Evolutionary conservation across 2,797 vertebrate genomes (phyloP).

Genomic region (Gymnodraco acuticeps): DNA sequence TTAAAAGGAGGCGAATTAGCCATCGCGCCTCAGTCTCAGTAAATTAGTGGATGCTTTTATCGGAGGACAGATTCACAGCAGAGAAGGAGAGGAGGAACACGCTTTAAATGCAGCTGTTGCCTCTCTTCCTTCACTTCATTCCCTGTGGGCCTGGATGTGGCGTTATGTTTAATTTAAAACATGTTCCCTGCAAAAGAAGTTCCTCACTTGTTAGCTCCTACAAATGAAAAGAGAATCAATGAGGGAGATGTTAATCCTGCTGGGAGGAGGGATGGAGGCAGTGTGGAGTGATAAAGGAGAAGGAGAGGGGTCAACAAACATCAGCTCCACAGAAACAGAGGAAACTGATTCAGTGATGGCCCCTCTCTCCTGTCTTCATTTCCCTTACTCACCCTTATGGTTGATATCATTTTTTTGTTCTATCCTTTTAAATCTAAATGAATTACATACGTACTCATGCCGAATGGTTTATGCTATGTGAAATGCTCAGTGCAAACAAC

Average conservation of each 20-base stretch:
- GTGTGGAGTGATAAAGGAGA: conserved; percentile 13
- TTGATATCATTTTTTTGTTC: conserved; percentile 76
- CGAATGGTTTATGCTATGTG: conserved; percentile 43
- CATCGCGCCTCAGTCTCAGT: conserved; percentile 58
- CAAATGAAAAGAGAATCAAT: conserved; percentile 61
- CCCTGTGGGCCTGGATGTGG: conserved; percentile 28
- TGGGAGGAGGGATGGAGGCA: conserved; percentile 34
- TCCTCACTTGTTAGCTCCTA: conserved; percentile 61
- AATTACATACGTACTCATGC: conserved; percentile 55
- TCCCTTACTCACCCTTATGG: conserved; percentile 66
- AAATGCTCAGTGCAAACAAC: conserved; percentile 49
- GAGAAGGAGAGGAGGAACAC: conserved; percentile 35
- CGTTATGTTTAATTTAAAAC: conserved; percentile 64
- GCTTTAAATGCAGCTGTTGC: conserved; percentile 49
- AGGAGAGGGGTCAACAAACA: conserved; percentile 33
- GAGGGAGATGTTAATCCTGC: conserved; percentile 73
- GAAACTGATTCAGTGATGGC: conserved; percentile 84
- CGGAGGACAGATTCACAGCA: conserved; percentile 22
- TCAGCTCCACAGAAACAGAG: conserved; percentile 55
- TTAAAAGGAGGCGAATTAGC: conserved; percentile 74
- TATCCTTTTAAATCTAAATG: conserved; percentile 61
- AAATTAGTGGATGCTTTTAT: conserved; percentile 67
- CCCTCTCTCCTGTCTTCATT: conserved; percentile 33
- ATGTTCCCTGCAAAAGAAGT: conserved; percentile 68
- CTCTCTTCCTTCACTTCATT: conserved; percentile 33